These are phyloP conservation scores for Scaptodrosophila latifasciaeformis DNA, from an alignment of 2,888 invertebrate genomes.

Conservation along the genomic window DNA sequence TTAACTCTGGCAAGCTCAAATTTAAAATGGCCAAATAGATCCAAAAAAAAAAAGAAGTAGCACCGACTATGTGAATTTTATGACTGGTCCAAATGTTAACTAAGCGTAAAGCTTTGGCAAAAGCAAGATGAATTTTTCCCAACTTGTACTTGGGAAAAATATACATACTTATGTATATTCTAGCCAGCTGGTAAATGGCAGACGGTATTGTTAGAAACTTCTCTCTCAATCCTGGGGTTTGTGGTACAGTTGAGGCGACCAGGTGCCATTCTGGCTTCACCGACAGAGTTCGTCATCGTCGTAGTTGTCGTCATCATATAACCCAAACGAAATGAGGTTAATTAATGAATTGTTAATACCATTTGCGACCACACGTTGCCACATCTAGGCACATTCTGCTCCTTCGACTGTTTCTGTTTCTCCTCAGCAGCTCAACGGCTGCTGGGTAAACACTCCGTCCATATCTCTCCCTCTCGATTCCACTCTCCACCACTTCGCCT, in stretches of 20 bases:
- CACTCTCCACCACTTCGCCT: conserved; percentile 21
- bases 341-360: conserved; percentile 70
- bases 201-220: too few relatives aligned
- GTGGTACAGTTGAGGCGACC: too few relatives aligned
- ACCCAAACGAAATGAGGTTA: conserved; percentile 65
- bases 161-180: background rate
- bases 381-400: conserved; percentile 30
- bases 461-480: conserved; percentile 50
- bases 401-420: background rate
- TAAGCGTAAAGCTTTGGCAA: conserved; percentile 53
- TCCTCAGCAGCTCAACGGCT: background rate
- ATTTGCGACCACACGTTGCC: conserved; percentile 67
- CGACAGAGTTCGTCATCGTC: conserved; percentile 26
- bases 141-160: too few relatives aligned
- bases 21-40: conserved; percentile 5
- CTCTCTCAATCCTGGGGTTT: too few relatives aligned
- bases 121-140: too few relatives aligned
- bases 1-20: conserved; percentile 12
- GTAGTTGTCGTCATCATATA: conserved; percentile 35
- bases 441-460: conserved; percentile 52
- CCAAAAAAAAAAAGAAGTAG: background rate
- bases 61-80: conserved; percentile 32
- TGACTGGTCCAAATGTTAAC: conserved; percentile 49
- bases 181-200: background rate
- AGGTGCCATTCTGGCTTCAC: too few relatives aligned